These are phyloP conservation scores for Boulengeromyrus knoepffleri DNA, from an alignment of 2,113 vertebrate species.

Conservation along the genomic window DNA sequence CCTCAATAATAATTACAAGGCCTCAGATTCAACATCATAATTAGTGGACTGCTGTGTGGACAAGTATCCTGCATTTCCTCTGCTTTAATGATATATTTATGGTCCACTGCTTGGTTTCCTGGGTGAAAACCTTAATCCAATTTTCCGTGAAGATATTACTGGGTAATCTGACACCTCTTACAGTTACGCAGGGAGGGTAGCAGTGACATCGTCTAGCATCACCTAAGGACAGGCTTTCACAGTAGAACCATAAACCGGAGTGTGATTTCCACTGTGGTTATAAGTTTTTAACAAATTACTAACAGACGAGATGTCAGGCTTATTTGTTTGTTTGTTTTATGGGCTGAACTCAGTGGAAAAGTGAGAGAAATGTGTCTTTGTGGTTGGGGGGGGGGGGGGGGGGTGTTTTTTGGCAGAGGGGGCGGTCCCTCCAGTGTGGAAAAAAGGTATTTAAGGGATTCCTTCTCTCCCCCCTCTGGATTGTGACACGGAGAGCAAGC, in stretches of 20 bases:
- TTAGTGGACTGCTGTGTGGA: not conserved
- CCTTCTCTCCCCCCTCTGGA: conserved; percentile 58
- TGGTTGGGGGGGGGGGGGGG: conserved; percentile 39
- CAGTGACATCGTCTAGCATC: not conserved
- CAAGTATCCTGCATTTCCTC: not conserved
- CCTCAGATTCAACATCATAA: conserved; percentile 9
- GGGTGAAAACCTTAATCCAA: not conserved
- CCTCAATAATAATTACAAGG: conserved; percentile 16
- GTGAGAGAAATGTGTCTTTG: conserved; percentile 14
- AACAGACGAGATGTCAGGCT: not conserved
- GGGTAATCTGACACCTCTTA: not conserved
- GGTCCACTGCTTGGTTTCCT: not conserved
- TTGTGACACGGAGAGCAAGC: conserved; percentile 44
- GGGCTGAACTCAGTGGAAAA: not conserved
- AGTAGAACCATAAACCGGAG: not conserved
- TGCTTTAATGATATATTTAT: not conserved
- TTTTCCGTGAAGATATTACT: not conserved
- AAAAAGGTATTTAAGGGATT: conserved; percentile 61
- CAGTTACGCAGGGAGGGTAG: not conserved
- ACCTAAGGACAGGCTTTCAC: not conserved
- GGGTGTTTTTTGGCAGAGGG: conserved; percentile 36
- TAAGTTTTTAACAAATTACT: not conserved
- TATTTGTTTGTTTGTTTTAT: conserved; percentile 3
- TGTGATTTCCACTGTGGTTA: not conserved
- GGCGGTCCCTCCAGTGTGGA: conserved; percentile 48